Evolutionary conservation across 2,113 vertebrate genomes (phyloP).

Genomic region (Hylia prasina): DNA sequence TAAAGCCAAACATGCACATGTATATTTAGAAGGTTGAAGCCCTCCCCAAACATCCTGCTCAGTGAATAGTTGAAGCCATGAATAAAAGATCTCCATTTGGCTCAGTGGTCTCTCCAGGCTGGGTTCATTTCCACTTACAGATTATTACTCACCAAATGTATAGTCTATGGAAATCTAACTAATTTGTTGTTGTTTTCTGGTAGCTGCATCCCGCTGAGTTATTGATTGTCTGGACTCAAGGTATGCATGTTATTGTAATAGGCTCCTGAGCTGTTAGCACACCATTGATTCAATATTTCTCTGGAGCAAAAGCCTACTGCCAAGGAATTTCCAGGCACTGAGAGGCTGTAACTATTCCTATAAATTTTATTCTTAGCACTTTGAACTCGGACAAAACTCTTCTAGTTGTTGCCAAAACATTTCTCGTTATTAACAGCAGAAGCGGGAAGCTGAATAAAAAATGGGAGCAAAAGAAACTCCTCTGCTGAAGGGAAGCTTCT

Average conservation of each 20-base stretch:
- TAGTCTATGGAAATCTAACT: constrained; percentile 39
- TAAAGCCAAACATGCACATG: not conserved
- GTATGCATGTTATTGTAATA: constrained; percentile 42
- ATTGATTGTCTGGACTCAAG: constrained; percentile 30
- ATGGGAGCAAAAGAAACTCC: not conserved
- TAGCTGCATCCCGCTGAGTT: constrained; percentile 13
- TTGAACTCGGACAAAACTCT: not conserved
- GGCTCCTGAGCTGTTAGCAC: constrained; percentile 38
- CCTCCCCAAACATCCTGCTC: not conserved
- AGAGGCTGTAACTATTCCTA: not conserved
- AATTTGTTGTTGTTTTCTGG: constrained; percentile 52
- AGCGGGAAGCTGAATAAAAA: not conserved
- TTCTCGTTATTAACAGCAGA: not conserved
- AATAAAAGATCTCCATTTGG: constrained; percentile 45
- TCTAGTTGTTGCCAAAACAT: constrained; percentile 17
- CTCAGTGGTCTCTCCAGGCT: constrained; percentile 4
- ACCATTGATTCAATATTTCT: not conserved
- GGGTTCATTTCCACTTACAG: constrained; percentile 21
- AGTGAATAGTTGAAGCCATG: not conserved
- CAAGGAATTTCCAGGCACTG: constrained; percentile 35
- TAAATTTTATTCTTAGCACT: constrained; percentile 14
- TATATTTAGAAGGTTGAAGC: not conserved
- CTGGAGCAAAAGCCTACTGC: constrained; percentile 20
- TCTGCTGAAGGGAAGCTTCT: not conserved
- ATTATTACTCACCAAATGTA: constrained; percentile 44